phyloP scores from a whole-genome alignment of 2,113 vertebrate genomes.

The Sinocyclocheilus maitianheensis region DNA sequence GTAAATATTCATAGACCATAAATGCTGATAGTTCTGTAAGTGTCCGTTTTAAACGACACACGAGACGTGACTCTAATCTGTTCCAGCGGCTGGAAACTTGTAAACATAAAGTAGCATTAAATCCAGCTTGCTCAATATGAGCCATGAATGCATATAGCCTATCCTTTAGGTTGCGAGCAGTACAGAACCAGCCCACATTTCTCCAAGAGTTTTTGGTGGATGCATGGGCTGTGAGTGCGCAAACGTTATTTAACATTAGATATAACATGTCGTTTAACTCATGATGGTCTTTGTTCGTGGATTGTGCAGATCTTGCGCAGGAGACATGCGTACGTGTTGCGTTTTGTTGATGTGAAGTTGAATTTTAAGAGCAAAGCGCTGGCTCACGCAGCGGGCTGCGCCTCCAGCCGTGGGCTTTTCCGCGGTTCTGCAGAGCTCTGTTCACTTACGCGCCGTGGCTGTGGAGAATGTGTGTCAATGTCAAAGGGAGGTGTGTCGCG shows the following conservation, averaged over 20 bases:
- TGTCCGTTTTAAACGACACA: neutral
- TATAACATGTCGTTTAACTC: neutral
- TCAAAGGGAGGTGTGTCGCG: conserved; percentile 73
- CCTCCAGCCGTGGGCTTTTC: neutral
- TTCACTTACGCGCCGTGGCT: neutral
- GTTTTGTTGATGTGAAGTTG: neutral
- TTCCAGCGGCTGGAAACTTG: neutral
- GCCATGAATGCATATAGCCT: neutral
- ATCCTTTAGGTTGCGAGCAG: too few species aligned
- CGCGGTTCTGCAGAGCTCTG: neutral
- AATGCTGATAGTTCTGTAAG: neutral
- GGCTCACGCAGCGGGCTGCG: neutral
- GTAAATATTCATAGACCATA: neutral
- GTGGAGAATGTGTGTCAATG: conserved; percentile 67
- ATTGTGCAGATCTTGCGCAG: neutral
- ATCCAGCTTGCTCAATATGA: neutral
- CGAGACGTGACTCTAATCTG: neutral
- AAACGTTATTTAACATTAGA: neutral
- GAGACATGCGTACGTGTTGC: neutral
- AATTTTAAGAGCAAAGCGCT: neutral
- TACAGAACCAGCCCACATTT: neutral
- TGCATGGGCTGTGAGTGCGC: neutral
- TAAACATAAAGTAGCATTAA: neutral
- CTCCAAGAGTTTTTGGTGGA: too few species aligned
- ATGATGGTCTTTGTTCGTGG: neutral